Percentiles rank a stretch among this genome's conserved stretches.
Conservation (phyloP, 2,113 vertebrate species). For the Rhea americana region DNA sequence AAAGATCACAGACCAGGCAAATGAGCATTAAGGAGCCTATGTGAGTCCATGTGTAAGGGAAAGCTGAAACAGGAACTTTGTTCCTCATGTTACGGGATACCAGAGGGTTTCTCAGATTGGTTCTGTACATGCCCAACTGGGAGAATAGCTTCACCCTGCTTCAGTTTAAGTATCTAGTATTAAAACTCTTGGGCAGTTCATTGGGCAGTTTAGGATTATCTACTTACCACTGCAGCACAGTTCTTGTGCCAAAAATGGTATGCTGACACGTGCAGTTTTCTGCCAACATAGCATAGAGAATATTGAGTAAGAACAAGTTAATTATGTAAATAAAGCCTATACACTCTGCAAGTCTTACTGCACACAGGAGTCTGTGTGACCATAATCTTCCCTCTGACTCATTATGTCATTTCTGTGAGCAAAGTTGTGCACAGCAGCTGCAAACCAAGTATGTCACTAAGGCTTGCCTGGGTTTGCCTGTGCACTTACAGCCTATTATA, state of each 20-base stretch:
- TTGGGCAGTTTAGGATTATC: neutral
- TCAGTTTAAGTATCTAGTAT: neutral
- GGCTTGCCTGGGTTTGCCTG: neutral
- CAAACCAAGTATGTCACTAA: neutral
- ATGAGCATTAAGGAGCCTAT: neutral
- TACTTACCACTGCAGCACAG: neutral
- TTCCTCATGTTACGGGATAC: neutral
- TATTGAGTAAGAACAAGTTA: slow-evolving; percentile 9
- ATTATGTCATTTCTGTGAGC: neutral
- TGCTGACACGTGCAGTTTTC: neutral
- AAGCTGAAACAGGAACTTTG: neutral
- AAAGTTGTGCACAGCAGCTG: neutral
- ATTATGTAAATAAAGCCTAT: neutral
- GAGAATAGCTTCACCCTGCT: neutral
- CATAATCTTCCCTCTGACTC: neutral
- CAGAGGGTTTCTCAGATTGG: fast-evolving
- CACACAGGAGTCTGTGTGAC: fast-evolving
- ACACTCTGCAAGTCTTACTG: neutral
- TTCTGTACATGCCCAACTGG: neutral
- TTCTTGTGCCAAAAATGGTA: neutral
- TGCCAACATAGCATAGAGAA: neutral
- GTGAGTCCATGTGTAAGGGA: neutral
- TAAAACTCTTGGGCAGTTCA: neutral
- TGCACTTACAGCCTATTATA: neutral
- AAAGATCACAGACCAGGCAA: neutral